phyloP scores from a whole-genome alignment of 92 coral and sea anemone species.

The Epizoanthus scotinus region DNA sequence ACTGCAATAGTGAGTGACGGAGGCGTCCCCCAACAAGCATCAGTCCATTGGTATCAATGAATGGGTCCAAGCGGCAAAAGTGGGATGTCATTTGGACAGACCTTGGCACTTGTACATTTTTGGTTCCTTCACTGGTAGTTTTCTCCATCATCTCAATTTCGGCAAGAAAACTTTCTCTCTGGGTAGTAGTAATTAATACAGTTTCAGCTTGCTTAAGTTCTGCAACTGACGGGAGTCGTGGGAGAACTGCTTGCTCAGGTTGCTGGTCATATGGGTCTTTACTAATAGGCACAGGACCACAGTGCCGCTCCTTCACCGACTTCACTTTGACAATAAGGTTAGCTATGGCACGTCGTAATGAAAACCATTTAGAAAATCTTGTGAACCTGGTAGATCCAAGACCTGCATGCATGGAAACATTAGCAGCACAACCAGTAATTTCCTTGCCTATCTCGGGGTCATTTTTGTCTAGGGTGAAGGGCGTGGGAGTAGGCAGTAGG shows the following conservation, averaged over 20 bases:
- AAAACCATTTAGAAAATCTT: slow-evolving; percentile 13
- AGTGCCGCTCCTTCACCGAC: not conserved
- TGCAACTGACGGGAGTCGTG: slow-evolving; percentile 7
- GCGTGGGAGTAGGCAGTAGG: not conserved
- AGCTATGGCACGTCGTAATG: slow-evolving; percentile 4
- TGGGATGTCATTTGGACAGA: not conserved
- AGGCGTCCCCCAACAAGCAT: slow-evolving; percentile 56
- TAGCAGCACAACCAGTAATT: not conserved
- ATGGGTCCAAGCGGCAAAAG: slow-evolving; percentile 20
- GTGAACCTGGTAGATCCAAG: slow-evolving; percentile 27
- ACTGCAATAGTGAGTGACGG: slow-evolving; percentile 14
- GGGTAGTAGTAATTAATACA: not conserved
- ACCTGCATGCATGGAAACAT: not conserved
- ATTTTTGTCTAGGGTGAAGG: not conserved
- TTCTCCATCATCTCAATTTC: not conserved
- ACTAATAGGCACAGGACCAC: not conserved
- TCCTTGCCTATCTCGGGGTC: slow-evolving; percentile 13
- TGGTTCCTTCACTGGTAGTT: not conserved
- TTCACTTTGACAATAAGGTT: slow-evolving; percentile 1
- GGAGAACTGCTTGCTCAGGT: not conserved
- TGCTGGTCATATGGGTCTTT: not conserved
- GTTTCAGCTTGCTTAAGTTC: not conserved
- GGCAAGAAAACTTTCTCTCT: not conserved
- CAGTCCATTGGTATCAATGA: slow-evolving; percentile 42
- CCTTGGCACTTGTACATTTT: not conserved